Evolutionary conservation across 1,140 invertebrate genomes (phyloP).

Genomic region (Oncopodura yosiiana): DNA sequence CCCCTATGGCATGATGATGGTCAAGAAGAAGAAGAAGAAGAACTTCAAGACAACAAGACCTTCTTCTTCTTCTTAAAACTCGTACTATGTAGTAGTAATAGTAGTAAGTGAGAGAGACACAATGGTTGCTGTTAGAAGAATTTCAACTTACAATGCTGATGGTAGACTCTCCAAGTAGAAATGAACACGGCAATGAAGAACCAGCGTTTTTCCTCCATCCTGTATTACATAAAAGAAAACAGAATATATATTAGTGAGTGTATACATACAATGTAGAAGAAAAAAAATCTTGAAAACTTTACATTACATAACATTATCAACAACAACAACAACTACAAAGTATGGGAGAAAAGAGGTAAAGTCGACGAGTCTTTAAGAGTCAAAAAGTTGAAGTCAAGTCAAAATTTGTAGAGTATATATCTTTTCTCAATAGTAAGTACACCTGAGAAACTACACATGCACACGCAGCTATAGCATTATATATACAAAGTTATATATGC

Average conservation of each 20-base stretch:
- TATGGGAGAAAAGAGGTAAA: neutral
- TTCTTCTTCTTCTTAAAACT: neutral
- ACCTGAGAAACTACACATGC: too few relatives aligned
- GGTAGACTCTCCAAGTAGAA: conserved; percentile 86
- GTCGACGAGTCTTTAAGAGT: too few relatives aligned
- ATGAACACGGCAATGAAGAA: conserved; percentile 84
- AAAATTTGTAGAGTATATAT: too few relatives aligned
- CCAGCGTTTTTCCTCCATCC: conserved; percentile 49
- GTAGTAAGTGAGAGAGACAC: conserved; percentile 33
- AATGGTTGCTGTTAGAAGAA: too few relatives aligned
- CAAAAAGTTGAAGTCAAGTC: too few relatives aligned
- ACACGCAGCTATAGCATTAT: too few relatives aligned
- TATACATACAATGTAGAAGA: neutral
- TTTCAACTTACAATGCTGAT: conserved; percentile 60
- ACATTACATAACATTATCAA: neutral
- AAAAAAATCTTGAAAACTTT: neutral
- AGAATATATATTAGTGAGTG: neutral
- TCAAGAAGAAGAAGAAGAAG: too few relatives aligned
- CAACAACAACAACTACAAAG: neutral
- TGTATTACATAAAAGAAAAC: conserved; percentile 12
- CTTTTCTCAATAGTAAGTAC: too few relatives aligned
- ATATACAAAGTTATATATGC: too few relatives aligned
- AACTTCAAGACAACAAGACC: neutral
- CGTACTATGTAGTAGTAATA: conserved; percentile 40
- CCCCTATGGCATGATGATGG: too few relatives aligned